Base-by-base conservation (phyloP, 2,888 invertebrate genomes). In the Cantharis lateralis region DNA sequence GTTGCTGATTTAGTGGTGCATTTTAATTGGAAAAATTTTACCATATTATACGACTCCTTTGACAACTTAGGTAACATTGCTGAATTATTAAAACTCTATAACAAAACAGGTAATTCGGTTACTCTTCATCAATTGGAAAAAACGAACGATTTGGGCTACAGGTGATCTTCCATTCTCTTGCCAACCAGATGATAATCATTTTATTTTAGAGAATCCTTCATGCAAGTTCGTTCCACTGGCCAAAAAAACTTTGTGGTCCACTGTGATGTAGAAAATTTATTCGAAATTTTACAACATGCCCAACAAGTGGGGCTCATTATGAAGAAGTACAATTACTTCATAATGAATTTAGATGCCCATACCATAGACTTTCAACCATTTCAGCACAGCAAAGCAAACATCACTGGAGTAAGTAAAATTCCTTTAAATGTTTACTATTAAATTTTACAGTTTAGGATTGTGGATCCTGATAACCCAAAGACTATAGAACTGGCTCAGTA, bases 21-120 rank as follows among this genome's bases (percentile, higher is more conserved):
- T 10, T 93, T 93, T 89, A 92, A 92, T 63, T 98, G 98, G 98
- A 92, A 92, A 79, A 91, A 92, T 62, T 97, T 96, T 85, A 95
- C 96, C n/a, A 92, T 98, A 81, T 90, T 98, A 77, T 98, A 97
- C 87, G 92, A 93, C 82, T 88, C 90, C 81, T 89, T 90, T 81
- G 91, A 92, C 72, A 90, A 91, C 77, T 86, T 93, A 68, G 86
- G 89, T 15, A 85, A 90, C 73, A 87, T 91, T 13, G 90, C 89
- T 79, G 90, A 90, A 66, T 84, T 91, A 24, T 84, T 91, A 61
- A 90, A 90, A 83, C 85, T 89, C 26, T 88, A 90, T 24, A 86
- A 86, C 71, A 86, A 86, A 9, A 85, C 86, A 66, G 86, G 84
- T 61, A 83, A 87, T 75, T 85, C 86, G 13, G 82, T 89, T 15